Evolutionary conservation across 2,888 invertebrate genomes (phyloP), one percentile per base, ranked within the genome.

Genomic region (Amiota mariae): DNA sequence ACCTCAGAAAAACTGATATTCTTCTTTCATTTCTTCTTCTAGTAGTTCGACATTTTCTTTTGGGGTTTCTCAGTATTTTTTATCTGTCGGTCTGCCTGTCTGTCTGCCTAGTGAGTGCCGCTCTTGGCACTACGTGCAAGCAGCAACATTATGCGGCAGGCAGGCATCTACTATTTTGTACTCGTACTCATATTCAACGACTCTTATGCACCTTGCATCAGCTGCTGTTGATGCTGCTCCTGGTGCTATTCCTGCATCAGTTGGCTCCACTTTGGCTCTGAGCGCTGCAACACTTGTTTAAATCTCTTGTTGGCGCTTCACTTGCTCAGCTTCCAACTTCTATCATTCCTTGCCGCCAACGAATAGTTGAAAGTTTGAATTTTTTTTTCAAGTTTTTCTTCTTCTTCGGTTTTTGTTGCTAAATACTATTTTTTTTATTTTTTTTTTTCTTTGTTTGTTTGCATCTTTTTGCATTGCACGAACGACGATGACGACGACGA

Each of bases 111-210:
- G n/a, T n/a, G n/a, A n/a, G n/a, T n/a, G 24, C 24, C 61, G 36
- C 18, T 63, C 15, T 63, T 67, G 67, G 67, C 67, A 67, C 15
- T 63, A 63, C 63, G 63, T 63, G 63, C 63, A 36, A 8, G 81
- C 85, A 84, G 84, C 85, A 82, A 57, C 20, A 18, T 57, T 57
- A 18, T 59, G 79, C 75, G 74, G 71, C 82, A 73, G 83, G 84
- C 82, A 82, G 77, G 84, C 82, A 82, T 76, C 77, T 83, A 80
- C 72, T 70, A 74, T 64, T 73, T 75, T 64, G 63, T 54, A 56
- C 54, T 36, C 36, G 63, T 54, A 56, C 54, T 36, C 36, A 36
- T 36, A 36, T 36, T 36, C 36, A 36, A 36, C 46, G 63, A 46
- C 36, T 13, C 11, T 12, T 12, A 11, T 36, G 63, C 63, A 63